Evolutionary conservation across 2,797 vertebrate species (phyloP), one percentile per base, ranked within the genome.

Genomic region (Parotocinclus haroldoi): DNA sequence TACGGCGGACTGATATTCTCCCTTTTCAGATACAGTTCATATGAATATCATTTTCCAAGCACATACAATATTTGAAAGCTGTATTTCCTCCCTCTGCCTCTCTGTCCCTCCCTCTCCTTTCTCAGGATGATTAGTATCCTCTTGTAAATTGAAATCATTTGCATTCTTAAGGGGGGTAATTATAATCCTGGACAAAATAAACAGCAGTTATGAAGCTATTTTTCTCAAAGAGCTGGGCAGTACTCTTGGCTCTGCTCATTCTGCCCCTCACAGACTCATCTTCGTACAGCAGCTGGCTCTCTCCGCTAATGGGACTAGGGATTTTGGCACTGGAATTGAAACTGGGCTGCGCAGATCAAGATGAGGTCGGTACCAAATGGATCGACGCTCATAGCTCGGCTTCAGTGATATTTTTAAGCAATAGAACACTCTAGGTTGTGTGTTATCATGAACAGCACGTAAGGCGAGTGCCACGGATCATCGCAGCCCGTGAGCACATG

Each of bases 91-190:
- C 38, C 59, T 63, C 16, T 8, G 6, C 36, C 36, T 37, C 16
- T 50, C 45, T 56, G 36, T 54, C 42, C 40, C 14, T 50, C 19
- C 9, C 38, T 63, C 27, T 40, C 54, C 53, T 10, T n/a, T 14
- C 40, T 46, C 49, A 19, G 86, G 87, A 79, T 88, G 83, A 89
- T 89, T 88, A 89, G 84, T 72, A 63, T 83, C 80, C 82, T 80
- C 79, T 82, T 66, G 73, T 84, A 83, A n/a, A 83, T 88, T 88
- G 85, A 86, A 87, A 88, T 89, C 76, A 90, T 91, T 89, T 89
- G 88, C 86, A 90, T 90, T 88, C 88, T 90, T 89, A 89, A 89
- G 86, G 86, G 86, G 83, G 84, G 83, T 87, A 89, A 89, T 91
- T 89, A 89, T 84, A 88, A 85, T 83, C 87, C 80, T 58, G 81